Conservation (phyloP, 2,797 vertebrate genomes). For the Neomorphus geoffroyi region DNA sequence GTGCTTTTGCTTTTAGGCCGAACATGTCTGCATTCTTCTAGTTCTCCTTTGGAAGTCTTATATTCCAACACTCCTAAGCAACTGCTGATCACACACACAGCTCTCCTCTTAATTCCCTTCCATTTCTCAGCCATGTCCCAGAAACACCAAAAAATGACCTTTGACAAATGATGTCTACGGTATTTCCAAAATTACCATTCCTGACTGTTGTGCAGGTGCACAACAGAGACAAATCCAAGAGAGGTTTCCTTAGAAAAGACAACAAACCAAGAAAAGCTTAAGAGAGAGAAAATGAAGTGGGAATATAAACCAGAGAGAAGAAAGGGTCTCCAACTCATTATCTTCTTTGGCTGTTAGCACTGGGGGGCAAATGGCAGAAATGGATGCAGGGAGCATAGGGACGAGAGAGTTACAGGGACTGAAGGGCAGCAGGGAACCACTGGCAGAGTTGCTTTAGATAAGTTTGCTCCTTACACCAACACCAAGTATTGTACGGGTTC, state of each 20-base stretch:
- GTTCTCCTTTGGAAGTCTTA: not conserved
- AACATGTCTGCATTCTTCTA: rapidly evolving
- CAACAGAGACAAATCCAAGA: not conserved
- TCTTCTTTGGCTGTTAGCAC: not conserved
- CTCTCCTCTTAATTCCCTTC: not conserved
- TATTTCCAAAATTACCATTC: not conserved
- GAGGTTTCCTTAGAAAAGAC: not conserved
- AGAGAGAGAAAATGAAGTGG: not conserved
- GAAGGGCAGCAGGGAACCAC: not conserved
- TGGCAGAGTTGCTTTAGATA: not conserved
- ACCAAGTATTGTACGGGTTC: not conserved
- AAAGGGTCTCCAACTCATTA: not conserved
- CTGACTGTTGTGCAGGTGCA: not conserved
- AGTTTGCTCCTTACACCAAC: not conserved
- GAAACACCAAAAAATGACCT: not conserved
- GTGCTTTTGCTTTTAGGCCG: not conserved
- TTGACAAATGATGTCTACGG: not conserved
- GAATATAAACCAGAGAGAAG: not conserved
- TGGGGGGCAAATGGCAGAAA: not conserved
- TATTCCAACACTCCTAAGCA: not conserved
- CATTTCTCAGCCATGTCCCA: not conserved
- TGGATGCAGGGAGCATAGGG: not conserved
- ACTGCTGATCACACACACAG: not conserved
- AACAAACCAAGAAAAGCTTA: not conserved
- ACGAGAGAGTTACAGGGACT: not conserved